Evolutionary conservation across 64 coral and sea anemone genomes (phyloP).

Genomic region (Catalaphyllia jardinei): DNA sequence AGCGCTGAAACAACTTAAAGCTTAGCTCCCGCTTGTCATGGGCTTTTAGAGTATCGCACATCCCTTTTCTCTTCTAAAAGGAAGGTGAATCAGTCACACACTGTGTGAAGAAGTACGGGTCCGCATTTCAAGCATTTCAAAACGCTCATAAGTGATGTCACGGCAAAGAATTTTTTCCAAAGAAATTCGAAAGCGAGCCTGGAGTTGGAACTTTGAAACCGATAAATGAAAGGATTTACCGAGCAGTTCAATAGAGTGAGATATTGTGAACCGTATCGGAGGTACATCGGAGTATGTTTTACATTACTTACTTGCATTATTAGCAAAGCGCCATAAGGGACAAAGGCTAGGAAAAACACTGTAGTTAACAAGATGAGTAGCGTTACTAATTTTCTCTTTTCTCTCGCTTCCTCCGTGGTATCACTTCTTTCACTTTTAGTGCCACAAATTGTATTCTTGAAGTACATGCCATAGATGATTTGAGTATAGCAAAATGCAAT

Average conservation of each 20-base stretch:
- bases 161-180: constrained; percentile 43
- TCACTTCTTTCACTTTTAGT: constrained; percentile 6
- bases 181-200: constrained; percentile 59
- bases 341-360: constrained; percentile 74
- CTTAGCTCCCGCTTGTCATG: too few relatives aligned
- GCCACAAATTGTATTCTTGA: neutral
- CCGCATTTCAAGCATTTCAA: neutral
- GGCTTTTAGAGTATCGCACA: too few relatives aligned
- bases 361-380: constrained; percentile 59
- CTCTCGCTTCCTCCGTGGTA: constrained; percentile 32
- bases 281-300: neutral
- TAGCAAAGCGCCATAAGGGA: constrained; percentile 55
- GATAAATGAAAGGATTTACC: constrained; percentile 72
- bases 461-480: neutral
- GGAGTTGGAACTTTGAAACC: constrained; percentile 71
- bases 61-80: neutral
- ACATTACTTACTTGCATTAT: constrained; percentile 42
- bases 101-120: neutral
- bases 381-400: constrained; percentile 64
- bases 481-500: neutral
- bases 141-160: neutral
- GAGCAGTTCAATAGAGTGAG: constrained; percentile 71
- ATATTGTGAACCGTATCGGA: neutral
- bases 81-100: neutral
- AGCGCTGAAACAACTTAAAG: too few relatives aligned